Evolutionary conservation across 2,113 vertebrate species (phyloP).

Genomic region (Etheostoma cragini): DNA sequence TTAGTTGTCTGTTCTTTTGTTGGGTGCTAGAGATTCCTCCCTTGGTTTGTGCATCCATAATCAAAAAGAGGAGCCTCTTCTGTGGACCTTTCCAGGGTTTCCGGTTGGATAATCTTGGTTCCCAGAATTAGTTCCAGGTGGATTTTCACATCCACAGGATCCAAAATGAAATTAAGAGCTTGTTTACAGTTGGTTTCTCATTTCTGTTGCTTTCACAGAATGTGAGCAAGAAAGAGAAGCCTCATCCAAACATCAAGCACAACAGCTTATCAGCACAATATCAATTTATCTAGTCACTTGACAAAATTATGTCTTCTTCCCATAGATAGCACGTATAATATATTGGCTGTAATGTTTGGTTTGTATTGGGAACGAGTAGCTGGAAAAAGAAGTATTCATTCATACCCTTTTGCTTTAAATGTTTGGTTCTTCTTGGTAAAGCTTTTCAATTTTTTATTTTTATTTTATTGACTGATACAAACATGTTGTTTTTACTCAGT

Average conservation of each 20-base stretch:
- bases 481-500: not conserved
- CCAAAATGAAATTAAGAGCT: conserved; percentile 29
- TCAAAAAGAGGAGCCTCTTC: not conserved
- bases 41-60: not conserved
- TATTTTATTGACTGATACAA: not conserved
- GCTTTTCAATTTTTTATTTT: not conserved
- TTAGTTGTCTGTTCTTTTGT: not conserved
- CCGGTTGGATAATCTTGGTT: conserved; percentile 23
- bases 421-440: not conserved
- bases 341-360: not conserved
- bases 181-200: conserved; percentile 20
- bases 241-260: not conserved
- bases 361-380: not conserved
- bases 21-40: not conserved
- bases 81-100: conserved; percentile 6
- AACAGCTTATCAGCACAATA: not conserved
- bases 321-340: not conserved
- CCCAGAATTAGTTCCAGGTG: conserved; percentile 17
- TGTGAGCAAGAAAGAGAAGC: not conserved
- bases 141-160: conserved; percentile 10
- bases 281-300: not conserved
- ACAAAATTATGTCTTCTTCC: not conserved
- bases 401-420: not conserved
- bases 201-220: conserved; percentile 5
- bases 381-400: not conserved